Base-by-base conservation (phyloP, 2,888 invertebrate species). In the Seira musarum region DNA sequence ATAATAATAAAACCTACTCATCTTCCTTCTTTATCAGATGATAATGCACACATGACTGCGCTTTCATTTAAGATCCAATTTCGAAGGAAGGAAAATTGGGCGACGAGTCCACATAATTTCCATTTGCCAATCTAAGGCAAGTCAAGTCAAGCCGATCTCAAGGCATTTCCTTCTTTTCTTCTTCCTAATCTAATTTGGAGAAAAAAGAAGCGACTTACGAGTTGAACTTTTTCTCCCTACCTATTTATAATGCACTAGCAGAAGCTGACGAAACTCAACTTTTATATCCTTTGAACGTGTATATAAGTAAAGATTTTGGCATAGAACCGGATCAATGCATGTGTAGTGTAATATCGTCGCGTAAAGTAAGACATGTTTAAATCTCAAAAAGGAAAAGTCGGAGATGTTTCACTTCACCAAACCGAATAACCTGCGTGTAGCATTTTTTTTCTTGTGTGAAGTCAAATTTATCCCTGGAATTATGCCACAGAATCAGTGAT, bases 111-210 rank as follows among this genome's bases (percentile, higher is more conserved):
- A 17, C 76, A 53, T 21, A 57, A 24, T 75, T 66, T 35, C 40
- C n/a, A n/a, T 57, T 57, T 17, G 57, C 57, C 17, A n/a, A 57
- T 3, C 5, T n/a, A 57, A 17, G 57, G n/a, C n/a, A n/a, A n/a
- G 10, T n/a, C 57, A 57, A n/a, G 10, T 57, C 17, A 57, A 8
- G n/a, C 57, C n/a, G 10, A 57, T 5, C n/a, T 10, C n/a, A n/a
- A n/a, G n/a, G n/a, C n/a, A n/a, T 5, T 57, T 57, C 5, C 10
- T 57, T 65, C 65, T 76, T 40, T 30, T 25, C 67, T 61, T 40
- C 17, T 53, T 2, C 19, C 30, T 78, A 72, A 78, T 78, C 72
- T 78, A 72, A 78, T 78, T 78, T 78, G 25, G 10, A 70, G 22
- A 69, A 49, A 57, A 17, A 57, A 17, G n/a, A 57, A 57, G 17